Evolutionary conservation across 2,113 vertebrate species (phyloP).

Genomic region (Gobio gobio): DNA sequence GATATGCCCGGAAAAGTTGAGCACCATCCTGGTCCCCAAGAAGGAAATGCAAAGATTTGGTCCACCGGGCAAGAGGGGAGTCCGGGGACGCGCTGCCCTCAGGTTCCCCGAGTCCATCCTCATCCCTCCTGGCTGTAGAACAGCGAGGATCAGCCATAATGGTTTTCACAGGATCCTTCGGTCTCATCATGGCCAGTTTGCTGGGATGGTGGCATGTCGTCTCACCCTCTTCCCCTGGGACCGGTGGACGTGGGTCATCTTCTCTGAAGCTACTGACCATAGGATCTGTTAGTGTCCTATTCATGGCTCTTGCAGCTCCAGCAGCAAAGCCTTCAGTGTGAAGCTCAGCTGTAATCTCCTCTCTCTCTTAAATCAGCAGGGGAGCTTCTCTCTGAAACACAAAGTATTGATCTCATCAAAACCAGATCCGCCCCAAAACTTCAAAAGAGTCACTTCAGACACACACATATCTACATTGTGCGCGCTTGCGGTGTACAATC

Average conservation of each 20-base stretch:
- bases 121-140: conserved; percentile 85
- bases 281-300: conserved; percentile 86
- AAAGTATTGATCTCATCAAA: conserved; percentile 97
- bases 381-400: conserved; percentile 89
- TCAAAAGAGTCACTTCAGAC: conserved; percentile 90
- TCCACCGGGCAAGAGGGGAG: conserved; percentile 92
- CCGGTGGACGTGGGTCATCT: conserved; percentile 96
- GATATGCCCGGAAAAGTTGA: conserved; percentile 92
- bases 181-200: conserved; percentile 77
- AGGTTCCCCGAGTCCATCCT: conserved; percentile 93
- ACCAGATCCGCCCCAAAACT: conserved; percentile 90
- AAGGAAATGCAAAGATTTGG: conserved; percentile 93
- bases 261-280: conserved; percentile 93
- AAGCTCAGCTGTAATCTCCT: conserved; percentile 81
- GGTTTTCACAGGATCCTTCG: conserved; percentile 74
- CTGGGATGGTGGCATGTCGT: conserved; percentile 79
- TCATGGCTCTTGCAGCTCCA: conserved; percentile 85
- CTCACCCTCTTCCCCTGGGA: conserved; percentile 96
- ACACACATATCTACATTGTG: conserved; percentile 54
- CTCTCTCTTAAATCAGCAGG: conserved; percentile 94
- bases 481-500: neutral
- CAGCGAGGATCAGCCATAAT: conserved; percentile 74
- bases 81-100: conserved; percentile 96
- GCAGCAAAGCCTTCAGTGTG: conserved; percentile 66
- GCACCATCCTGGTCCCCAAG: conserved; percentile 96